Evolutionary conservation across 2,888 invertebrate genomes (phyloP), one percentile per base, ranked within the genome.

Genomic region (Leptogaster cylindrica): DNA sequence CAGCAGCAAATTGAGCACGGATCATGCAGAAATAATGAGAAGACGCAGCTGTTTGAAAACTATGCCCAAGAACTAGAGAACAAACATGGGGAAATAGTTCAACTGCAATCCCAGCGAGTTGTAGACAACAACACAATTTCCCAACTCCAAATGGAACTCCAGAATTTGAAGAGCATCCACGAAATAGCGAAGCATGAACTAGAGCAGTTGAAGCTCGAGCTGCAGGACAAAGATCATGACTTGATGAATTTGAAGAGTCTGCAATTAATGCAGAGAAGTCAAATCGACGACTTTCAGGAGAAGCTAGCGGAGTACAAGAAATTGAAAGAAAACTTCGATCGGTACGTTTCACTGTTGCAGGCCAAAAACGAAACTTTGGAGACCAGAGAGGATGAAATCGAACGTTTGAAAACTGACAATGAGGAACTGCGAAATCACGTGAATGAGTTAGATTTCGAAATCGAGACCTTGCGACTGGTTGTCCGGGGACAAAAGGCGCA

Each of bases 281-380:
- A 36, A 23, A 65, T 65, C 25, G 3, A 23, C 0, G 33, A 23
- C 10, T 27, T 65, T 23, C 48, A 50, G 20, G 55, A 44, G 18
- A 63, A 69, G 28, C 20, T 66, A 23, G 27, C 28, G 7, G 58
- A 69, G 51, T 69, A 67, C 18, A 33, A 61, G 28, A 67, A 33
- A 16, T 44, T 69, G 44, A 12, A 25, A 2, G 58, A 65, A 8
- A 69, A 69, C 33, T 67, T 61, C 27, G 64, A 69, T 12, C 63
- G 55, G 18, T 69, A 69, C 27, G 63, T 69, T 2, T 20, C 23
- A 2, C 31, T 66, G 5, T 27, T 69, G 2, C 66, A 69, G 18
- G 48, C 52, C 18, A 69, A 66, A 8, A 66, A 63, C 14, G 46
- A 63, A 12, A 55, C 46, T 10, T 23, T 67, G 27, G 55, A 67